These are phyloP conservation scores for Meteorus colon DNA, from an alignment of 2,888 invertebrate genomes.

Conservation along the genomic window DNA sequence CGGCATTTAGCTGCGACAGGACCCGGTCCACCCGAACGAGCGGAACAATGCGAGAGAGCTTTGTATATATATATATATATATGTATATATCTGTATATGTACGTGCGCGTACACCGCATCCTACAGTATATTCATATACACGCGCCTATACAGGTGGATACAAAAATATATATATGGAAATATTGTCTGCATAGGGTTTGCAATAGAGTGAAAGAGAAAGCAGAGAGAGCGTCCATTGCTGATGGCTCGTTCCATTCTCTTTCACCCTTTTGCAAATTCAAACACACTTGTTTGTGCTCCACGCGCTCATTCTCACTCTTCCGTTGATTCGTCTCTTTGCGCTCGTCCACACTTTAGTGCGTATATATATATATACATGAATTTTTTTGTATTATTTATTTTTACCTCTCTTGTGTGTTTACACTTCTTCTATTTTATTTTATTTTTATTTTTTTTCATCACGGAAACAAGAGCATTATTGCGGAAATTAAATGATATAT, in stretches of 20 bases:
- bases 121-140: neutral
- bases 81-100: neutral
- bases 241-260: conserved; percentile 23
- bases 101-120: neutral
- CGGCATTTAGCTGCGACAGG: conserved; percentile 69
- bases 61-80: neutral
- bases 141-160: neutral
- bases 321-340: conserved; percentile 26
- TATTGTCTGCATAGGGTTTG: neutral
- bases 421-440: conserved; percentile 52
- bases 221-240: conserved; percentile 36
- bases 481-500: conserved; percentile 69
- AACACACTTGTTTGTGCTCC: conserved; percentile 28
- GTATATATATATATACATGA: conserved; percentile 13
- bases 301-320: conserved; percentile 39
- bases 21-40: conserved; percentile 60
- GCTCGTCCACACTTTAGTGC: conserved; percentile 28
- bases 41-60: conserved; percentile 59
- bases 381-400: conserved; percentile 27
- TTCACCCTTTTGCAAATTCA: conserved; percentile 43
- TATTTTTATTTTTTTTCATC: conserved; percentile 34
- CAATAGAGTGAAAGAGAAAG: neutral
- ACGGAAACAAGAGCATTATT: conserved; percentile 69
- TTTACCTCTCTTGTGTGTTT: conserved; percentile 47
- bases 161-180: conserved; percentile 2